Percentiles rank a stretch among this genome's conserved stretches.
Conservation (phyloP, 2,113 vertebrate species). For the Planiliza haematocheilus region DNA sequence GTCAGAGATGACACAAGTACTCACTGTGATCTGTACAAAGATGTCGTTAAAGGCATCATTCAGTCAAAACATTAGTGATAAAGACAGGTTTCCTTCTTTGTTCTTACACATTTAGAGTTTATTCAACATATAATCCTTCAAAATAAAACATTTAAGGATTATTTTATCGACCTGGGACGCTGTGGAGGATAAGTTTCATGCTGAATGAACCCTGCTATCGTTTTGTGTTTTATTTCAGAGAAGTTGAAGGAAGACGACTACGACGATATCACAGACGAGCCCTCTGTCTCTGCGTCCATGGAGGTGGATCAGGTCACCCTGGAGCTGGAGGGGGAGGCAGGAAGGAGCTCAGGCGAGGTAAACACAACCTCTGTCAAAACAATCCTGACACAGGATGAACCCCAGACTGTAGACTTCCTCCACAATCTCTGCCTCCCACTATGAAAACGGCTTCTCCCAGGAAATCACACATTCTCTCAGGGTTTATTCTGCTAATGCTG, state of each 20-base stretch:
- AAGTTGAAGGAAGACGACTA: slow-evolving; percentile 85
- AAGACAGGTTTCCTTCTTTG: no score
- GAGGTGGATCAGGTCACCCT: slow-evolving; percentile 83
- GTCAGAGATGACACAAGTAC: slow-evolving; percentile 39
- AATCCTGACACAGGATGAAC: slow-evolving; percentile 77
- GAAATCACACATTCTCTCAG: slow-evolving; percentile 44
- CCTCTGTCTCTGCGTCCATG: slow-evolving; percentile 76
- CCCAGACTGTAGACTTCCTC: slow-evolving; percentile 77
- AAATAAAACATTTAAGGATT: no score
- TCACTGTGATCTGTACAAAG: no score
- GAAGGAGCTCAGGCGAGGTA: slow-evolving; percentile 83
- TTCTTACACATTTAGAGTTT: no score
- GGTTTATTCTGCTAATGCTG: no score
- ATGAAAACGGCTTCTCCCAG: slow-evolving; percentile 16
- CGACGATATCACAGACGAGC: slow-evolving; percentile 85
- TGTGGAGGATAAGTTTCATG: no score
- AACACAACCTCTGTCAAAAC: slow-evolving; percentile 72
- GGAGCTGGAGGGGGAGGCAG: slow-evolving; percentile 72
- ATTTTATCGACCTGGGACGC: no score
- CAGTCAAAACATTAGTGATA: no score
- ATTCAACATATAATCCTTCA: no score
- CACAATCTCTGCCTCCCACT: slow-evolving; percentile 45
- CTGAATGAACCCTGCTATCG: no score
- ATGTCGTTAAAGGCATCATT: no score
- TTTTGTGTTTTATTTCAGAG: slow-evolving; percentile 57